Evolutionary conservation across 2,797 vertebrate genomes (phyloP), one percentile per base, ranked within the genome.

Genomic region (Poeciliopsis paucimaculata): DNA sequence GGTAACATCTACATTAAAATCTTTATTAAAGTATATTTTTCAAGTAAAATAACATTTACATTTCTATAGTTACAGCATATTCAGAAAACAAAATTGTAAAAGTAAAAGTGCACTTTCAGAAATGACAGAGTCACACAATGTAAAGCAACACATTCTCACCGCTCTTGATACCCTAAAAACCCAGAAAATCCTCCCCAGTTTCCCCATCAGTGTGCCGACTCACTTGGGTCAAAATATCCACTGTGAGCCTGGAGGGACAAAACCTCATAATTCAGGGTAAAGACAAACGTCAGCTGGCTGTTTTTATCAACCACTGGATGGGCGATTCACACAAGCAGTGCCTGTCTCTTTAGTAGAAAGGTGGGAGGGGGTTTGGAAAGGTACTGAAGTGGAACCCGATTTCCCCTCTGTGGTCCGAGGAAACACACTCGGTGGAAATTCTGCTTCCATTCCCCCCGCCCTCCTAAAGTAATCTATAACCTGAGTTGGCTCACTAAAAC

Each of bases 61-160:
- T 76, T 93, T 95, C 86, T 95, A 90, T 90, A 93, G 87, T 92
- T 94, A 95, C 94, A 95, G 92, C 90, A 93, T 94, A 93, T 92
- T 87, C 93, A 95, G 89, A 91, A 86, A 88, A 87, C 70, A 79
- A 81, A 86, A 84, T 62, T 71, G 66, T 73, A 83, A 94, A 94
- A 92, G 89, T 92, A 94, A 95, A 95, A 96, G 95, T 96, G 95
- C 95, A 96, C 95, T 96, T 96, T 93, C 93, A 94, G 92, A 94
- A 88, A 75, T 89, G 88, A 88, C 62, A 78, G 75, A 78, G 75
- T 79, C 80, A 80, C 77, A 82, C 73, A 45, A 84, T 83, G 87
- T 81, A 76, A 84, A 84, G 80, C 26, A 28, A 71, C 23, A 45
- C 39, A 76, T 84, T 81, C 75, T 57, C 71, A 12, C 79, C 41